phyloP scores from a whole-genome alignment of 2,888 invertebrate genomes.

The Bembecia ichneumoniformis region DNA sequence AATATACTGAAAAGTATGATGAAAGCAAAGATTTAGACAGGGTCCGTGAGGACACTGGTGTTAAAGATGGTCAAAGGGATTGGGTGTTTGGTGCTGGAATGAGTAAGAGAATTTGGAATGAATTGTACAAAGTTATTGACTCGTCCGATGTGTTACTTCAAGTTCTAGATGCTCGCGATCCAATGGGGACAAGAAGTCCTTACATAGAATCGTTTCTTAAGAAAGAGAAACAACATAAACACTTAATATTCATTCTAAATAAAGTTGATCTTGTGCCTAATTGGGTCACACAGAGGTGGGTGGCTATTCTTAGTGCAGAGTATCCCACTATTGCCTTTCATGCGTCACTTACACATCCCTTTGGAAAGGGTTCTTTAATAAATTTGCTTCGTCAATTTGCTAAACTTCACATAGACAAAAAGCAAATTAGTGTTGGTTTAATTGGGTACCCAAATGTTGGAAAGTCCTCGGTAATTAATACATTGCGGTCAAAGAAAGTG shows the following conservation, averaged over 20 bases:
- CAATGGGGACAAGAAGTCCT: conserved; percentile 94
- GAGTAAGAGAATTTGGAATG: conserved; percentile 98
- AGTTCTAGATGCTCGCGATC: conserved; percentile 97
- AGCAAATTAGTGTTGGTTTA: conserved; percentile 98
- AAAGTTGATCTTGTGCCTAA: conserved; percentile 97
- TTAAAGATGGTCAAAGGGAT: conserved; percentile 86
- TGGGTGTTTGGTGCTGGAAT: conserved; percentile 97
- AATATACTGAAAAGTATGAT: conserved; percentile 83
- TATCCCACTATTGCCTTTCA: conserved; percentile 99
- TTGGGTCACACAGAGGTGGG: conserved; percentile 99
- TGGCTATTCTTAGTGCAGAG: conserved; percentile 92
- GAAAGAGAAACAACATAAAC: conserved; percentile 97
- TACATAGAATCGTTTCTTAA: conserved; percentile 93
- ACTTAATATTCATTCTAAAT: conserved; percentile 96
- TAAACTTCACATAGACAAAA: conserved; percentile 95
- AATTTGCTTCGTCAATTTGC: conserved; percentile 95
- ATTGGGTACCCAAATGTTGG: conserved; percentile 99
- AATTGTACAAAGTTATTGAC: conserved; percentile 98
- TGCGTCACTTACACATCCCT: conserved; percentile 98
- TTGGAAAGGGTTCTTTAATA: conserved; percentile 97
- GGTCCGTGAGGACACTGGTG: conserved; percentile 84
- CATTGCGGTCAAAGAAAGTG: conserved; percentile 95
- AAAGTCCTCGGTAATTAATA: conserved; percentile 98
- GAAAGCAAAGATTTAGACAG: conserved; percentile 87
- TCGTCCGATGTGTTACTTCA: conserved; percentile 98